Conservation (phyloP, 2,113 vertebrate genomes). For the Theristicus caerulescens region DNA sequence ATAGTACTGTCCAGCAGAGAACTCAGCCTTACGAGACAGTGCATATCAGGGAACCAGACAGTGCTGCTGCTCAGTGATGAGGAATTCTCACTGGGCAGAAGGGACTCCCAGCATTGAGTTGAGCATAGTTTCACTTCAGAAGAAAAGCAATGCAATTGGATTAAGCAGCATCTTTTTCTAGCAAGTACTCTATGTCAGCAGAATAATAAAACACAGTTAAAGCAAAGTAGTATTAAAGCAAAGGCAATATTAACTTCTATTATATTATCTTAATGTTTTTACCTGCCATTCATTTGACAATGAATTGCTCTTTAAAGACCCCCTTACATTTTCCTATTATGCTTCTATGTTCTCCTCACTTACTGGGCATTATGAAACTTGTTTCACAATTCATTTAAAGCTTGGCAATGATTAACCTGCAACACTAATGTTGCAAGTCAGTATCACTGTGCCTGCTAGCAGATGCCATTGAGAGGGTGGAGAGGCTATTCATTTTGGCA, state of each 20-base stretch:
- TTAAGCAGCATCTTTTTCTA: background rate
- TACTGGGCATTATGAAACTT: background rate
- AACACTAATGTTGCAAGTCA: background rate
- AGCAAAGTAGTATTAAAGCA: background rate
- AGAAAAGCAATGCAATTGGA: background rate
- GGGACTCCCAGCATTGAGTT: background rate
- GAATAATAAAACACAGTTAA: background rate
- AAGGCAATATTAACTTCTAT: background rate
- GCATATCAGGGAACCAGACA: background rate
- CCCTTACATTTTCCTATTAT: background rate
- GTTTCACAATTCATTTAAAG: background rate
- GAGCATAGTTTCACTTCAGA: background rate
- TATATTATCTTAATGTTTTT: background rate
- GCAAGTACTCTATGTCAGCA: background rate
- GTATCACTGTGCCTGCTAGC: background rate
- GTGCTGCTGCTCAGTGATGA: background rate
- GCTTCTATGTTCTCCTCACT: background rate
- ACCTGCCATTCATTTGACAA: background rate
- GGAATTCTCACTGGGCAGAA: background rate
- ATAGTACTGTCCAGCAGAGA: background rate
- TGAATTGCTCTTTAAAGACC: background rate
- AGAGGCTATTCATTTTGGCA: background rate
- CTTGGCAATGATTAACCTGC: background rate
- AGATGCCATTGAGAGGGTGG: background rate
- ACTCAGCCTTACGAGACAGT: background rate